Evolutionary conservation across 2,797 vertebrate species (phyloP).

Genomic region (Anolis apletophallus): DNA sequence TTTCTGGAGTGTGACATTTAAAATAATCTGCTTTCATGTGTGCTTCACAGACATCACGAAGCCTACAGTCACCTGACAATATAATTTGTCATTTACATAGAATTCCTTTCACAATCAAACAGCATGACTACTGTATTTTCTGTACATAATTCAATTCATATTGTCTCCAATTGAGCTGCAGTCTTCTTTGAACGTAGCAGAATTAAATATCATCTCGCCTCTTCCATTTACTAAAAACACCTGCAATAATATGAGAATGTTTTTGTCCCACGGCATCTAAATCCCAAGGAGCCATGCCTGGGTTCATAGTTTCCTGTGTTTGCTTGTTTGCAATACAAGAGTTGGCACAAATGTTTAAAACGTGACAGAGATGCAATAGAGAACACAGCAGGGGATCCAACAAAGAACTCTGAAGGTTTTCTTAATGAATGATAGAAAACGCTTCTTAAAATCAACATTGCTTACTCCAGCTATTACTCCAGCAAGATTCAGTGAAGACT

Average conservation of each 20-base stretch:
- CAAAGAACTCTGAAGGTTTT: background rate
- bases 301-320: conserved; percentile 15
- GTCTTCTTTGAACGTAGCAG: background rate
- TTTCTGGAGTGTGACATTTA: conserved; percentile 58
- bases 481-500: conserved; percentile 5
- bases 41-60: conserved; percentile 34
- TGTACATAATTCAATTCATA: conserved; percentile 54
- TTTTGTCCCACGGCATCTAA: conserved; percentile 28
- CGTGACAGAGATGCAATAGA: conserved; percentile 16
- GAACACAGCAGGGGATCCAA: conserved; percentile 37
- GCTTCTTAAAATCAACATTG: conserved; percentile 30
- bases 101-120: conserved; percentile 56
- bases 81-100: conserved; percentile 37
- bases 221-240: background rate
- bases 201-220: background rate
- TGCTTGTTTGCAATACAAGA: background rate
- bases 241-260: conserved; percentile 23
- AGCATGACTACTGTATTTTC: conserved; percentile 34
- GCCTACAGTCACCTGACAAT: conserved; percentile 19
- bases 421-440: background rate
- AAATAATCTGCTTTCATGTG: conserved; percentile 46
- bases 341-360: background rate
- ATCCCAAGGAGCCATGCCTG: background rate
- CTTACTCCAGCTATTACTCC: conserved; percentile 23
- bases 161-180: conserved; percentile 35